phyloP scores from a whole-genome alignment of 2,888 invertebrate species.

The Dryobota labecula region DNA sequence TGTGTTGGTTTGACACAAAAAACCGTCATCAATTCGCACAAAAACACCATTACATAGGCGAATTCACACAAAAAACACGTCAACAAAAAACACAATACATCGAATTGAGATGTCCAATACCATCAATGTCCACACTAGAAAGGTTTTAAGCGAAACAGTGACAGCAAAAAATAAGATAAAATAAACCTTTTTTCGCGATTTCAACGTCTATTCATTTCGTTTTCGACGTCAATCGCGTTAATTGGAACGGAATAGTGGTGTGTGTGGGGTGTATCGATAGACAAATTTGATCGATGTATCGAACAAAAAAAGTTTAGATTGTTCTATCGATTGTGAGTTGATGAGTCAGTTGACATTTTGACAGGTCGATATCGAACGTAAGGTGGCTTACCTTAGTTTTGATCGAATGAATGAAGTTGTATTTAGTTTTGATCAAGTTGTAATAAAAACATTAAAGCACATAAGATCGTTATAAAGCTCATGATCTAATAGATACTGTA shows the following conservation, averaged over 20 bases:
- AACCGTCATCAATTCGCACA: slow-evolving; percentile 2
- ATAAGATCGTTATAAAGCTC: too few relatives aligned
- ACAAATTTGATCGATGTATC: slow-evolving; percentile 41
- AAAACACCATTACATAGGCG: slow-evolving; percentile 24
- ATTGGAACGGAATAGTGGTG: slow-evolving; percentile 62
- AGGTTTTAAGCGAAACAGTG: slow-evolving; percentile 40
- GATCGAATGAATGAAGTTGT: neutral
- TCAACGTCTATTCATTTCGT: slow-evolving; percentile 49
- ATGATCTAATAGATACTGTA: neutral
- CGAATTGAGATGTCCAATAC: slow-evolving; percentile 57
- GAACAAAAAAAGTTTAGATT: slow-evolving; percentile 53
- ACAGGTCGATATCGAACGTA: slow-evolving; percentile 42
- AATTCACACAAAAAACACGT: slow-evolving; percentile 3
- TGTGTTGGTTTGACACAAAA: too few relatives aligned
- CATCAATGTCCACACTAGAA: slow-evolving; percentile 44
- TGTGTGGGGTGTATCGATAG: slow-evolving; percentile 48
- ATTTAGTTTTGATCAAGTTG: neutral
- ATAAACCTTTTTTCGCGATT: slow-evolving; percentile 25
- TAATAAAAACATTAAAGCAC: neutral
- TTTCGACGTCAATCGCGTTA: slow-evolving; percentile 45
- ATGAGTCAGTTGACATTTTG: slow-evolving; percentile 43
- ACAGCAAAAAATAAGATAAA: slow-evolving; percentile 13
- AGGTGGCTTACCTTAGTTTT: neutral
- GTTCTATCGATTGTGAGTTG: slow-evolving; percentile 36
- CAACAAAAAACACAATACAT: slow-evolving; percentile 49